Evolutionary conservation across 1,140 invertebrate genomes (phyloP).

Genomic region (Neotoxoptera formosana): DNA sequence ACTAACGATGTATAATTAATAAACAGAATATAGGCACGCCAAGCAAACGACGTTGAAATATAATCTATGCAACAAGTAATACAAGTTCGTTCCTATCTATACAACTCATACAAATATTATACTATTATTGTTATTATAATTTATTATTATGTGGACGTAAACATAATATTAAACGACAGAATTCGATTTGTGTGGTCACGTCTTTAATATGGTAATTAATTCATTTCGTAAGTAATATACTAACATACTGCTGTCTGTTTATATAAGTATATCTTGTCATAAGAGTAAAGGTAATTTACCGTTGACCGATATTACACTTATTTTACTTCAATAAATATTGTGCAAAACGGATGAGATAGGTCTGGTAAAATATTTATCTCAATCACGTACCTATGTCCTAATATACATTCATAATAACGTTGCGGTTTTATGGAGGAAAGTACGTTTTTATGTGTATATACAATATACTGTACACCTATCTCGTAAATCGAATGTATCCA

Average conservation of each 20-base stretch:
- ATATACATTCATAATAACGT: background rate
- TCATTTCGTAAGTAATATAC: background rate
- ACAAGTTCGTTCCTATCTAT: too few species aligned
- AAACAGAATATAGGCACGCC: background rate
- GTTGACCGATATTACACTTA: background rate
- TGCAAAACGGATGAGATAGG: background rate
- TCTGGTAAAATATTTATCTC: background rate
- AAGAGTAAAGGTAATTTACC: background rate
- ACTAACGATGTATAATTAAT: background rate
- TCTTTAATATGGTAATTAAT: conserved; percentile 4
- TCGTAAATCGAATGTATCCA: too few species aligned
- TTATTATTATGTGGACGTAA: background rate
- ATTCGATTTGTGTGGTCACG: background rate
- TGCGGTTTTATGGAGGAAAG: background rate
- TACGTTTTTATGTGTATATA: background rate
- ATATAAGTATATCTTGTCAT: background rate
- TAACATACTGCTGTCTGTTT: background rate
- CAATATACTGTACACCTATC: too few species aligned
- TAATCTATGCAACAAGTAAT: too few species aligned
- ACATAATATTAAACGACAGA: background rate
- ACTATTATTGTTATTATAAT: background rate
- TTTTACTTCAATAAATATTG: background rate
- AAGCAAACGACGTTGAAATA: background rate
- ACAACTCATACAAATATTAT: too few species aligned
- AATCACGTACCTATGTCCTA: background rate